phyloP scores from a whole-genome alignment of 37 sponge, comb jelly and placozoan species.

The Aphrocallistes beatrix region DNA sequence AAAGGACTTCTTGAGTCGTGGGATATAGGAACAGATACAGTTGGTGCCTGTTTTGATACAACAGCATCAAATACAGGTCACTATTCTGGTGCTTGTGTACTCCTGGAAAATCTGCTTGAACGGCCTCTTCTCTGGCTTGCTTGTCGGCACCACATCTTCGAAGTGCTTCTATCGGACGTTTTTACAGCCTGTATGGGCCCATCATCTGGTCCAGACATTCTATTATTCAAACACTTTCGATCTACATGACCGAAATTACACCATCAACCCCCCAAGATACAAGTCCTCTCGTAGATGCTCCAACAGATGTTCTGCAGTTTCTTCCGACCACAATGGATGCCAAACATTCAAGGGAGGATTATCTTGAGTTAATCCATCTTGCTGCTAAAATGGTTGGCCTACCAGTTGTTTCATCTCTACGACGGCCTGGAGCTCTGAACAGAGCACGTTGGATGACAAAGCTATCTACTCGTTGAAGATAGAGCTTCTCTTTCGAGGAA shows the following conservation, averaged over 20 bases:
- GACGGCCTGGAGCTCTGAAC: constrained; percentile 1
- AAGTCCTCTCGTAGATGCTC: background rate
- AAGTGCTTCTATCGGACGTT: background rate
- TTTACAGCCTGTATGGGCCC: constrained; percentile 5
- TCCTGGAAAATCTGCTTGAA: background rate
- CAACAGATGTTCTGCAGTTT: background rate
- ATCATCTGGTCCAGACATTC: constrained; percentile 8
- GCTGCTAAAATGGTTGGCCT: background rate
- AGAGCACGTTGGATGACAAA: constrained; percentile 14
- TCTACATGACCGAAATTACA: background rate
- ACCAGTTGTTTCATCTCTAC: background rate
- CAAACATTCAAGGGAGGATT: background rate
- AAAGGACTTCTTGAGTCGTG: constrained; percentile 4
- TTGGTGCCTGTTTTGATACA: constrained; percentile 16
- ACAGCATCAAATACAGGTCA: constrained; percentile 14
- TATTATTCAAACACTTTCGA: background rate
- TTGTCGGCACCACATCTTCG: constrained; percentile 14
- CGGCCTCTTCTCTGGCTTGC: background rate
- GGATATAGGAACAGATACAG: constrained; percentile 13
- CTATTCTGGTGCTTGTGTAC: background rate
- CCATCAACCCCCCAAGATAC: constrained; percentile 6
- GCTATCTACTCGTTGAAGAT: background rate
- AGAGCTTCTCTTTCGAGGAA: constrained; percentile 1
- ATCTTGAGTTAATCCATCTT: constrained; percentile 11
- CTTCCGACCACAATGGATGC: background rate